Percentiles rank a stretch among this genome's conserved stretches.
Conservation (phyloP, 2,797 vertebrate genomes). For the Silurus lanzhouensis region DNA sequence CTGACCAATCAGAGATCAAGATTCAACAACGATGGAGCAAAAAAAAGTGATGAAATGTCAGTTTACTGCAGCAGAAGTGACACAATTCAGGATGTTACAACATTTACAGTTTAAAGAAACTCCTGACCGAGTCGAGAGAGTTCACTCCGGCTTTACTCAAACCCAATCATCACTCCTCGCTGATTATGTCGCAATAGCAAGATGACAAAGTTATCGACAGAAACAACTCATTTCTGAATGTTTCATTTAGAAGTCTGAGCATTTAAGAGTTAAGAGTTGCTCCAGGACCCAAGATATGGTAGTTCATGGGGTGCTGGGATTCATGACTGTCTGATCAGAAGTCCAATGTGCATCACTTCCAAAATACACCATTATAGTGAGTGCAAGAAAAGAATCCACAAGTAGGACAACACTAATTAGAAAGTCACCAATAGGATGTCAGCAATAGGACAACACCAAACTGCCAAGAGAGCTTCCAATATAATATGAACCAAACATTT, state of each 20-base stretch:
- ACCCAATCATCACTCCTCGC: background rate
- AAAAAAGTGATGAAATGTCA: background rate
- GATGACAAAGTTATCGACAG: background rate
- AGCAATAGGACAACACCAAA: background rate
- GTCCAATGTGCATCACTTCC: too few relatives aligned
- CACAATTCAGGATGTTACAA: slow-evolving; percentile 8
- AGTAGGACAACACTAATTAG: background rate
- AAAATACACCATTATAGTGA: too few relatives aligned
- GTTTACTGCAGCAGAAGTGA: background rate
- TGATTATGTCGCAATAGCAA: background rate
- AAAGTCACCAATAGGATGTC: background rate
- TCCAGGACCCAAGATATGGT: too few relatives aligned
- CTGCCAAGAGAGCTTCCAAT: background rate
- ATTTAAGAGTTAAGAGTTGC: too few relatives aligned
- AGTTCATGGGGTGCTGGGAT: too few relatives aligned
- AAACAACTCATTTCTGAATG: background rate
- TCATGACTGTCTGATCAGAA: too few relatives aligned
- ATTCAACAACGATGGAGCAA: background rate
- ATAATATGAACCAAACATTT: background rate
- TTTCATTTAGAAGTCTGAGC: too few relatives aligned
- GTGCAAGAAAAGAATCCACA: too few relatives aligned
- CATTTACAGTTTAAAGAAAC: slow-evolving; percentile 26
- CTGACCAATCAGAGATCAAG: background rate
- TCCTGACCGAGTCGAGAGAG: background rate
- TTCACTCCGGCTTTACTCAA: background rate